These are phyloP conservation scores for Carassius gibelio DNA, from an alignment of 2,113 vertebrate species.

Conservation along the genomic window DNA sequence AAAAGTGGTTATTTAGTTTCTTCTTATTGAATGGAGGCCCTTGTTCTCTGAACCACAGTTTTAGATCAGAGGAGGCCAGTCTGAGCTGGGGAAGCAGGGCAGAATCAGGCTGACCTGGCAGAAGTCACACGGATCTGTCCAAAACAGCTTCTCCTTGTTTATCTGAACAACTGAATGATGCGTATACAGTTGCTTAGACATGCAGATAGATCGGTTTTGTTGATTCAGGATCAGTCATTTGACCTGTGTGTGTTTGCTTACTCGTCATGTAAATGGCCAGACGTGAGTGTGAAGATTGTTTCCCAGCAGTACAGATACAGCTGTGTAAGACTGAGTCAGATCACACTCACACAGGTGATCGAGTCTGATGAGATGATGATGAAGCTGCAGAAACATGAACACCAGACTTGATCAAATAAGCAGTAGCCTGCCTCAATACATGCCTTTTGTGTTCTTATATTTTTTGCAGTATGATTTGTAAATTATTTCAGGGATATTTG, in stretches of 20 bases:
- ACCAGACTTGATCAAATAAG: neutral
- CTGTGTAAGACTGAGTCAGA: neutral
- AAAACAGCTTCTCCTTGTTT: neutral
- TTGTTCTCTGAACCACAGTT: constrained; percentile 13
- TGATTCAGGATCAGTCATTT: constrained; percentile 5
- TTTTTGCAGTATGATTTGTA: neutral
- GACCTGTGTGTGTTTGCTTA: neutral
- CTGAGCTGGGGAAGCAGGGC: constrained; percentile 4
- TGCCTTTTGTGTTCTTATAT: neutral
- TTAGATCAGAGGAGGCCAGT: constrained; percentile 2
- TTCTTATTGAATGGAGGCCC: constrained; percentile 44
- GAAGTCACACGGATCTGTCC: neutral
- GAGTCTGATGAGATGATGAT: neutral
- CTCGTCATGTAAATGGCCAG: neutral
- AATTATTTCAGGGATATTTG: neutral
- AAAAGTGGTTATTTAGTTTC: constrained; percentile 24
- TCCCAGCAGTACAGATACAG: constrained; percentile 11
- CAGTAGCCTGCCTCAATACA: neutral
- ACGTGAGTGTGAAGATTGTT: neutral
- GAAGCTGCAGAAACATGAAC: neutral
- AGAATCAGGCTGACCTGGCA: neutral
- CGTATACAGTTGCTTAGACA: neutral
- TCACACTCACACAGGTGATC: neutral
- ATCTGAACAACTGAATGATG: neutral
- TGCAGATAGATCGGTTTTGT: constrained; percentile 13